Conservation (phyloP, 2,888 invertebrate species). For the Vannuccia rotundouncinata region DNA sequence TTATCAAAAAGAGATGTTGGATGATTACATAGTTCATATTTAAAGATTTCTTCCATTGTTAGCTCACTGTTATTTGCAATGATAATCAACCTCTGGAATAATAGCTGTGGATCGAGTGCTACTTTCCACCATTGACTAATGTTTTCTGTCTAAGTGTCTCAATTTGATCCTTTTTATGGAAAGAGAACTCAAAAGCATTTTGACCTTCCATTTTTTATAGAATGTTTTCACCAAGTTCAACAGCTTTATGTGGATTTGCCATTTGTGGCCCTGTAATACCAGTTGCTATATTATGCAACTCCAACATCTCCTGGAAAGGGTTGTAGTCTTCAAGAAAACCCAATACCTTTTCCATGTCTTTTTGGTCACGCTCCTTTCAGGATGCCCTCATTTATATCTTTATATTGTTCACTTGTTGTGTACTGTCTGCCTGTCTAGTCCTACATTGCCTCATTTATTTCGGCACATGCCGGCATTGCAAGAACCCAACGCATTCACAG, state of each 20-base stretch:
- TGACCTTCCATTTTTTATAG: neutral
- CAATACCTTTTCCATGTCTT: neutral
- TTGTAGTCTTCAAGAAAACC: neutral
- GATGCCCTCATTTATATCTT: neutral
- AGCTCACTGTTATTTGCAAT: neutral
- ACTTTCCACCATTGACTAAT: neutral
- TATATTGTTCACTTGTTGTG: neutral
- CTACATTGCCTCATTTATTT: neutral
- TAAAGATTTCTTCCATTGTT: slow-evolving; percentile 39
- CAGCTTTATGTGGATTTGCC: neutral
- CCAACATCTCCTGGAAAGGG: neutral
- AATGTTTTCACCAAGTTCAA: neutral
- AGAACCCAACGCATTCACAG: neutral
- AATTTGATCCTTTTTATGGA: neutral
- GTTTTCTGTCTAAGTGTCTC: neutral
- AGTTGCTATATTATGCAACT: neutral
- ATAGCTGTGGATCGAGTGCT: slow-evolving; percentile 2
- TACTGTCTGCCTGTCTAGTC: neutral
- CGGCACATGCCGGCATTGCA: neutral
- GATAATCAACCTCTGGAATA: slow-evolving; percentile 2
- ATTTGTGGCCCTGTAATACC: neutral
- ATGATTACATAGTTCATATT: slow-evolving; percentile 42
- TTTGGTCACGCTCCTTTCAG: neutral
- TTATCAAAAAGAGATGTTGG: slow-evolving; percentile 43
- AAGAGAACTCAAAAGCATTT: neutral